Conservation (phyloP, 2,888 invertebrate species). For the Melanargia galathea region DNA sequence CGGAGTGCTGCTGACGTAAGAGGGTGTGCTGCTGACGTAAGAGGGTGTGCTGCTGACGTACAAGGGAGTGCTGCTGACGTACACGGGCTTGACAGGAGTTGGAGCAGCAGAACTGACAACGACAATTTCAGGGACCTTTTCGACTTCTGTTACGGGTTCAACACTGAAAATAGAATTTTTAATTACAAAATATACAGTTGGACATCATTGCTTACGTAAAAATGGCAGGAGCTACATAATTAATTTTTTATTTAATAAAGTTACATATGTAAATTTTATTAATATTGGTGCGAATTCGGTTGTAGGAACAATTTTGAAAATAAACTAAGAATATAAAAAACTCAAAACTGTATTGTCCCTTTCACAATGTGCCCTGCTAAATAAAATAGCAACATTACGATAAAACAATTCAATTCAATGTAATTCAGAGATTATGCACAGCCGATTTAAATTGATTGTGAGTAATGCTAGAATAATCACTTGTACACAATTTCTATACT, state of each 20-base stretch:
- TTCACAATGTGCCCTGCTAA: no score
- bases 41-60: constrained; percentile 38
- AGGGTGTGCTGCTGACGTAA: constrained; percentile 28
- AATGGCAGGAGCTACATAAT: not conserved
- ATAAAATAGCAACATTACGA: no score
- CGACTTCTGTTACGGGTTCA: constrained; percentile 23
- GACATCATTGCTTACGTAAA: constrained; percentile 12
- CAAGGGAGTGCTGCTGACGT: constrained; percentile 28
- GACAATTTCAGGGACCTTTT: constrained; percentile 25
- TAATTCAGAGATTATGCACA: no score
- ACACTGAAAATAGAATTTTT: constrained; percentile 24
- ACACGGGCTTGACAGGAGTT: constrained; percentile 24
- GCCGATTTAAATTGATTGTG: no score
- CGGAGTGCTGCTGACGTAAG: constrained; percentile 28
- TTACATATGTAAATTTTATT: not conserved
- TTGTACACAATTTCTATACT: no score
- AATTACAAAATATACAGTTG: constrained; percentile 2
- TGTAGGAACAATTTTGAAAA: no score
- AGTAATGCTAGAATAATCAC: no score
- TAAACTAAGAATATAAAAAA: no score
- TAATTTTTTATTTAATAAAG: no score
- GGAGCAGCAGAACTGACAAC: constrained; percentile 17
- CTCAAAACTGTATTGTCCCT: no score
- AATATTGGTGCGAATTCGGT: no score
- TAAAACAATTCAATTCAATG: no score